Evolutionary conservation across 2,888 invertebrate genomes (phyloP).

Genomic region (Rhabditoides inermis): DNA sequence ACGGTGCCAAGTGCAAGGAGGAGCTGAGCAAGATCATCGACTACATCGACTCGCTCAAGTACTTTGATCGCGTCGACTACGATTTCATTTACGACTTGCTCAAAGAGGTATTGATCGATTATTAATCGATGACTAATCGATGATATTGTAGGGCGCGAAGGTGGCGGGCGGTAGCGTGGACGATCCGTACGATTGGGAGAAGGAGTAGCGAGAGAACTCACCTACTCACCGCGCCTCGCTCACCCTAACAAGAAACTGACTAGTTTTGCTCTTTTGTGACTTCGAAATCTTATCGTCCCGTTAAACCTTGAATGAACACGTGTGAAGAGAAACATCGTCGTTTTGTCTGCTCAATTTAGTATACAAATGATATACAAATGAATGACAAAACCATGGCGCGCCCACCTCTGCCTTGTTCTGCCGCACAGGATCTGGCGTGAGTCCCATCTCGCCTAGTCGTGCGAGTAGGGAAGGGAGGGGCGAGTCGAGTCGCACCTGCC

Average conservation of each 20-base stretch:
- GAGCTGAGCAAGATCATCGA: conserved; percentile 31
- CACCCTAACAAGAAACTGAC: neutral
- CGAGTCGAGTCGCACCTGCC: conserved; percentile 10
- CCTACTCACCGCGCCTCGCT: neutral
- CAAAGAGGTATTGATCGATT: conserved; percentile 10
- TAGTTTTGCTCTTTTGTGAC: neutral
- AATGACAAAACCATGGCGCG: too few species aligned
- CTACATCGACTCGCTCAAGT: conserved; percentile 32
- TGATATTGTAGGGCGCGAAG: conserved; percentile 10
- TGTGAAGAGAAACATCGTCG: too few species aligned
- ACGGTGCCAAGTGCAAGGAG: conserved; percentile 12
- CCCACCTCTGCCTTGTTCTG: conserved; percentile 6
- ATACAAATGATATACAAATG: too few species aligned
- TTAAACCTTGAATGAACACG: too few species aligned
- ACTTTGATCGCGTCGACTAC: conserved; percentile 36
- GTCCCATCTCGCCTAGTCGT: conserved; percentile 10
- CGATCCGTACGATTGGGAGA: conserved; percentile 37
- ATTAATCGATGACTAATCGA: neutral
- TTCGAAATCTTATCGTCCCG: neutral
- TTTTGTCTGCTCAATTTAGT: too few species aligned
- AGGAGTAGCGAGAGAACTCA: too few species aligned
- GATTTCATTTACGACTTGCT: conserved; percentile 26
- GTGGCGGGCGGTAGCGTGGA: conserved; percentile 16
- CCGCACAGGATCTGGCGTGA: conserved; percentile 11
- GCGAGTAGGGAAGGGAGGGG: too few species aligned